Conservation (phyloP, 1,140 invertebrate species). For the Alviniconcha marisindica region DNA sequence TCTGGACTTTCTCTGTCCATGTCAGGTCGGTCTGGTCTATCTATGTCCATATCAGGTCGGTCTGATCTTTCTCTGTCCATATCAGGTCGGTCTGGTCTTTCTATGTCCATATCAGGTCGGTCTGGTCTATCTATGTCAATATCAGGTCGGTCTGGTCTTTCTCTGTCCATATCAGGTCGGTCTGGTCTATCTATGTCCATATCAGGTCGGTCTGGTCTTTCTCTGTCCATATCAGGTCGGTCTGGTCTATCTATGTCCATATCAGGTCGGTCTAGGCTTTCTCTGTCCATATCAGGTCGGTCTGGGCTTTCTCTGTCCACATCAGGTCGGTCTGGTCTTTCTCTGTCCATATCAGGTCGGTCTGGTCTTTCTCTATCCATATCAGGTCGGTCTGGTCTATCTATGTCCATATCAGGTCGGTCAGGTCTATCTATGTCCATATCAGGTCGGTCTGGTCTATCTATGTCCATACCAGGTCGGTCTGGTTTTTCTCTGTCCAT, state of each 20-base stretch:
- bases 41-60: not conserved
- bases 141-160: not conserved
- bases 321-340: not conserved
- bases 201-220: not conserved
- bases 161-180: not conserved
- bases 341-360: no score
- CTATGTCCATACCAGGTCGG: not conserved
- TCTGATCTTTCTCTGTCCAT: not conserved
- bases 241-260: not conserved
- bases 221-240: not conserved
- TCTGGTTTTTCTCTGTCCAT: not conserved
- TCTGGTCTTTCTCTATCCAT: not conserved
- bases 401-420: not conserved
- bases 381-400: not conserved
- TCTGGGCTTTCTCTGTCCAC: not conserved
- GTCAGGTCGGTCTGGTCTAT: not conserved
- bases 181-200: not conserved
- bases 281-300: not conserved
- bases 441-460: not conserved
- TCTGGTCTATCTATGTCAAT: not conserved
- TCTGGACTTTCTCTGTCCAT: not conserved
- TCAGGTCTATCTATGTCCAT: not conserved
- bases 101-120: not conserved
- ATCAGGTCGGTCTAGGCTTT: not conserved
- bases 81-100: not conserved